Evolutionary conservation across 2,797 vertebrate species (phyloP).

Genomic region (Hoplostethus atlanticus): DNA sequence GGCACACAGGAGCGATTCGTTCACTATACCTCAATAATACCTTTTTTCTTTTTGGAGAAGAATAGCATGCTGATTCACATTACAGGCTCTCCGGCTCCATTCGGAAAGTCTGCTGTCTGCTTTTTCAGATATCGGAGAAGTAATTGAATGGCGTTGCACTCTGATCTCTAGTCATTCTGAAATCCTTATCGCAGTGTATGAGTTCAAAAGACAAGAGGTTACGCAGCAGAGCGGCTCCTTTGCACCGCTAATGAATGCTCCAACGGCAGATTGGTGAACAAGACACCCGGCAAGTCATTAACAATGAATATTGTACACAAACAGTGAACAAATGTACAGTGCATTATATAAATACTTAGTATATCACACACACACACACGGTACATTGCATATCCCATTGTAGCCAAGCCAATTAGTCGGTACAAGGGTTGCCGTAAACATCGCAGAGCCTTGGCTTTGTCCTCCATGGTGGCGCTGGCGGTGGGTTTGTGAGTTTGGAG

Average conservation of each 20-base stretch:
- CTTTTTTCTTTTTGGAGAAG: slow-evolving; percentile 23
- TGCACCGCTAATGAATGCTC: slow-evolving; percentile 63
- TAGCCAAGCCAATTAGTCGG: slow-evolving; percentile 63
- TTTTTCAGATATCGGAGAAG: slow-evolving; percentile 48
- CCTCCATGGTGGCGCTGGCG: slow-evolving; percentile 39
- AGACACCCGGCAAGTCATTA: slow-evolving; percentile 60
- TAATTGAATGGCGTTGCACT: slow-evolving; percentile 66
- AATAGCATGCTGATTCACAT: slow-evolving; percentile 35
- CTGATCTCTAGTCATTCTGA: slow-evolving; percentile 65
- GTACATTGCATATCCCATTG: slow-evolving; percentile 26
- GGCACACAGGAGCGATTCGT: slow-evolving; percentile 47
- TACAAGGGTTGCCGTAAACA: slow-evolving; percentile 57
- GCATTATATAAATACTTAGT: slow-evolving; percentile 43
- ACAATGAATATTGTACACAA: slow-evolving; percentile 54
- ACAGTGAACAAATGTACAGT: slow-evolving; percentile 46
- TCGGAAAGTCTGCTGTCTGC: slow-evolving; percentile 22
- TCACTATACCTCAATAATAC: slow-evolving; percentile 49
- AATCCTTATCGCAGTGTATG: slow-evolving; percentile 62
- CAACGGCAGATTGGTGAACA: slow-evolving; percentile 34
- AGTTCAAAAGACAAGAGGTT: slow-evolving; percentile 65
- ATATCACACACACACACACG: slow-evolving; percentile 33
- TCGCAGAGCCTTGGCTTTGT: slow-evolving; percentile 38
- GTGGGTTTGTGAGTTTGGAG: slow-evolving; percentile 33
- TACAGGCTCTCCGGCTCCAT: slow-evolving; percentile 35
- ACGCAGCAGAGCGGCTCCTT: slow-evolving; percentile 45